Conservation (phyloP, 2,797 vertebrate genomes). For the Sardinella longiceps region DNA sequence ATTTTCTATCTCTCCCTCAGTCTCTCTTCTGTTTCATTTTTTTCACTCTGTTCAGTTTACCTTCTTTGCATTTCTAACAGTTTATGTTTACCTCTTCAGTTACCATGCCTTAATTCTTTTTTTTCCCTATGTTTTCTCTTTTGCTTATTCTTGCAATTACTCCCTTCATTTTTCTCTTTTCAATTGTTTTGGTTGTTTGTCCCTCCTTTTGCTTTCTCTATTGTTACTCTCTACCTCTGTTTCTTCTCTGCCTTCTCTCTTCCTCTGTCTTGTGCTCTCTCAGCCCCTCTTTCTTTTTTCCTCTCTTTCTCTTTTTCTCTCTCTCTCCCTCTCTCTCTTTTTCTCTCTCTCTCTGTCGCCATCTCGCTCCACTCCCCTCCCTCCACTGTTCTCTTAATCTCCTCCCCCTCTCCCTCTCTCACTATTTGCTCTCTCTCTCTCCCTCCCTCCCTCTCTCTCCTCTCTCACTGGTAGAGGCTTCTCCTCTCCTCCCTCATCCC, state of each 20-base stretch:
- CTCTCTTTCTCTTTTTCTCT: slow-evolving; percentile 35
- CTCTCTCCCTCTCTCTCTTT: slow-evolving; percentile 48
- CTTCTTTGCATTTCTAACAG: slow-evolving; percentile 21
- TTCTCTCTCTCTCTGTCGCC: slow-evolving; percentile 13
- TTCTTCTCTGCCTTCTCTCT: slow-evolving; percentile 33
- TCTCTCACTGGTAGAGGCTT: slow-evolving; percentile 53
- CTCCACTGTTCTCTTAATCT: slow-evolving; percentile 64
- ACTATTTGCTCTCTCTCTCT: slow-evolving; percentile 45
- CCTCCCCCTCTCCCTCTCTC: slow-evolving; percentile 57
- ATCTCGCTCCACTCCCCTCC: slow-evolving; percentile 63
- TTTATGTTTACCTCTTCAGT: not conserved
- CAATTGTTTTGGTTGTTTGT: slow-evolving; percentile 17
- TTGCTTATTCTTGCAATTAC: slow-evolving; percentile 73
- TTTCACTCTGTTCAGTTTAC: slow-evolving; percentile 28
- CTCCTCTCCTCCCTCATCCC: slow-evolving; percentile 9
- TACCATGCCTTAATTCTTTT: not conserved
- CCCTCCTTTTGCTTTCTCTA: slow-evolving; percentile 6
- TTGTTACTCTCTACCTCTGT: slow-evolving; percentile 36
- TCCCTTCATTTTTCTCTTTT: slow-evolving; percentile 52
- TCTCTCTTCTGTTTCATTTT: slow-evolving; percentile 50
- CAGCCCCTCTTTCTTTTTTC: slow-evolving; percentile 40
- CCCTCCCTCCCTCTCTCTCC: slow-evolving; percentile 50
- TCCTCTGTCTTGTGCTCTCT: slow-evolving; percentile 30
- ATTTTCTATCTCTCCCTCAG: slow-evolving; percentile 34
- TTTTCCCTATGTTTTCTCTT: slow-evolving; percentile 57